These are phyloP conservation scores for Atta colombica DNA, from an alignment of 1,140 invertebrate species.

Conservation along the genomic window DNA sequence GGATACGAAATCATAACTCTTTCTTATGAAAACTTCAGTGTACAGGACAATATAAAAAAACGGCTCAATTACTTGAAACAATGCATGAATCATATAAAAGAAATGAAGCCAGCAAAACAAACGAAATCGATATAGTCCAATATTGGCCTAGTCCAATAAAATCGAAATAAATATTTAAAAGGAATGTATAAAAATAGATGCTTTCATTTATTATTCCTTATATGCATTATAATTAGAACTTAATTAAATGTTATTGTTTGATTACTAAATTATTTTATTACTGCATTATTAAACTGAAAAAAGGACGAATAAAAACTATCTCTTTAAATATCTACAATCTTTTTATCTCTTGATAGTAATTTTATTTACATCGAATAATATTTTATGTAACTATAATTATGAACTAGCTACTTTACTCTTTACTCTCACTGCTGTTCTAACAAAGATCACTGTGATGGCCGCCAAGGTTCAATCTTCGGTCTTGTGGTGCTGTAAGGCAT, in stretches of 20 bases:
- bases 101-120: not conserved
- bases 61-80: not conserved
- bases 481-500: conserved; percentile 95
- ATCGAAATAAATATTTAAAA: conserved; percentile 47
- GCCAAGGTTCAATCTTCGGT: conserved; percentile 95
- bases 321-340: not conserved
- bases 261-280: conserved; percentile 22
- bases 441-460: conserved; percentile 86
- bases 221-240: conserved; percentile 14
- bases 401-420: conserved; percentile 20
- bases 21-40: conserved; percentile 43
- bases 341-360: not conserved
- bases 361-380: conserved; percentile 50
- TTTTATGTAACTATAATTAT: conserved; percentile 26
- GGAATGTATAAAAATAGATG: not conserved
- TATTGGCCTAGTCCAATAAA: conserved; percentile 31
- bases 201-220: not conserved
- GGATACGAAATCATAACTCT: conserved; percentile 28
- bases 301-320: not conserved
- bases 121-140: not conserved
- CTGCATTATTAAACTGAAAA: not conserved
- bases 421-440: not conserved
- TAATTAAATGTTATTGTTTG: conserved; percentile 7
- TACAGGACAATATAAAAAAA: conserved; percentile 33
- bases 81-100: conserved; percentile 25